These are phyloP conservation scores for Osmerus eperlanus DNA, from an alignment of 2,113 vertebrate species.

Conservation along the genomic window DNA sequence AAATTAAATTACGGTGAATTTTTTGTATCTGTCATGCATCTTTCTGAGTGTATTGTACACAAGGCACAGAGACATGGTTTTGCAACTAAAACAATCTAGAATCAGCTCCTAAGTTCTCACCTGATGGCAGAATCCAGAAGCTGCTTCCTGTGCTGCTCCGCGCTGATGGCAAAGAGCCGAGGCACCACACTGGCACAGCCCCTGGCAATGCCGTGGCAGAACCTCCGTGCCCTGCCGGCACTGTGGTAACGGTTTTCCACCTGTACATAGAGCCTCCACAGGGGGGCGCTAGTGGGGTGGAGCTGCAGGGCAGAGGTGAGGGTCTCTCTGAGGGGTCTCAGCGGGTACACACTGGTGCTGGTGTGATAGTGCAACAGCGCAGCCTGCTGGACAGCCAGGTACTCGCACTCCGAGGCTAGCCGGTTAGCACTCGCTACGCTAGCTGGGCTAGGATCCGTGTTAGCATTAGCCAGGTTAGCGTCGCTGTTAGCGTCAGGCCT, in stretches of 20 bases:
- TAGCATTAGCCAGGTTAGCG: not conserved
- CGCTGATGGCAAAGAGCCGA: constrained; percentile 84
- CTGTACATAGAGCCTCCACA: constrained; percentile 86
- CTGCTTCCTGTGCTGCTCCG: constrained; percentile 86
- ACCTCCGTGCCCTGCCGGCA: constrained; percentile 81
- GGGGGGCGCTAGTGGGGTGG: constrained; percentile 74
- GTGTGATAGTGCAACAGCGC: constrained; percentile 80
- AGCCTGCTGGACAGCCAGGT: constrained; percentile 75
- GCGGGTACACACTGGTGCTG: constrained; percentile 74
- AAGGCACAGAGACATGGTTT: no score
- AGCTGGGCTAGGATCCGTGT: not conserved
- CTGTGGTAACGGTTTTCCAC: constrained; percentile 82
- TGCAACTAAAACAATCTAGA: not conserved
- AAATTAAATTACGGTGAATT: no score
- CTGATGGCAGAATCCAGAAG: constrained; percentile 82
- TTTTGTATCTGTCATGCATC: no score
- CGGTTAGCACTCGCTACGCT: not conserved
- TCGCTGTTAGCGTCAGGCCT: not conserved
- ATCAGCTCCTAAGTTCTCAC: constrained; percentile 60
- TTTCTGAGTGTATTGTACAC: no score
- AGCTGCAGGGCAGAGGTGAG: constrained; percentile 74
- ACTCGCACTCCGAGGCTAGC: constrained; percentile 67
- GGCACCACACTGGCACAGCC: constrained; percentile 74
- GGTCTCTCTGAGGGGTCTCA: constrained; percentile 76
- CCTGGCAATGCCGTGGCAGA: constrained; percentile 79